Base-by-base conservation (phyloP, 2,797 vertebrate genomes). In the Selene dorsalis region DNA sequence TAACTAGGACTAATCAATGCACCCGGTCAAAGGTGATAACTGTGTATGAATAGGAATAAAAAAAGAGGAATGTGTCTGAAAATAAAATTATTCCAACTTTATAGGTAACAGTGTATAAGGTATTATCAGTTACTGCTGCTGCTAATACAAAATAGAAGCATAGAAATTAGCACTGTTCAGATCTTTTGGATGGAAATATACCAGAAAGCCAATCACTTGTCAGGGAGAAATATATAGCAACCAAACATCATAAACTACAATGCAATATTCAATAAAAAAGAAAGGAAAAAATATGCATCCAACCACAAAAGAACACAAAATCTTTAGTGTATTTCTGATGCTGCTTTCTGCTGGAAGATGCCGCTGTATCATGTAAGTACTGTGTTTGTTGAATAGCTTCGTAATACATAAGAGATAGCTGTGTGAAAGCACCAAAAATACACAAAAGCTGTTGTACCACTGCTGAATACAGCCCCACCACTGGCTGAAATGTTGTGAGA, bases 301-400 rank as follows among this genome's bases (percentile, higher is more conserved):
- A 22, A 26, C n/a, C 41, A 48, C 50, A 73, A 35, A 71, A 60
- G n/a, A 45, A 16, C 5, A 47, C 22, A 41, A 14, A 39, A 72
- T 63, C 28, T 61, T 4, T 24, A 6, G 5, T 65, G 39, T 48
- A 3, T 68, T 63, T 76, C 35, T 57, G 2, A 16, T 68, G 69
- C 18, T 67, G 68, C 20, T n/a, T 65, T 75, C 14, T 59, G 16
- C 70, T 59, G 43, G 59, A 4, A 74, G 58, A 63, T 6, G 4
- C 55, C 43, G 2, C 6, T 14, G 22, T 65, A 48, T 77, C 47
- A 39, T 71, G 20, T 55, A 20, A 45, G 52, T 45, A 11, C 66
- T 63, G 14, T 71, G 16, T 80, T 70, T 73, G 39, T 59, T 83
- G 63, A 67, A 59, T 66, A 53, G 45, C 59, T 75, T 64, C 38